phyloP scores from a whole-genome alignment of 2,797 vertebrate species.

The Phoxinus dragarum region DNA sequence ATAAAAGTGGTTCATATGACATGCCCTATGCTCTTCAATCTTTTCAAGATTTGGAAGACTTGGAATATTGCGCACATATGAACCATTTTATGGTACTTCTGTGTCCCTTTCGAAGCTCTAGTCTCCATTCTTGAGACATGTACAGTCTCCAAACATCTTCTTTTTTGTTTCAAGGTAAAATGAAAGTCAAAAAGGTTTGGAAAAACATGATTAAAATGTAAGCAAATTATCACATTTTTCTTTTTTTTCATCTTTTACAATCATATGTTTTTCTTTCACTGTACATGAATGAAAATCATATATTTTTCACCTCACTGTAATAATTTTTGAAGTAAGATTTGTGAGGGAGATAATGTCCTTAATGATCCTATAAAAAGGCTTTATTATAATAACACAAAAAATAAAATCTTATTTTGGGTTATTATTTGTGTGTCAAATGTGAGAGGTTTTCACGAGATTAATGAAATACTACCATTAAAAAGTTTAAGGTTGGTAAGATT shows the following conservation, averaged over 20 bases:
- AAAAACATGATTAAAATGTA: background rate
- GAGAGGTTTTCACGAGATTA: background rate
- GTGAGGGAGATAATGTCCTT: background rate
- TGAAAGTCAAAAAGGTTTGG: background rate
- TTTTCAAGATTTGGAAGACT: slow-evolving; percentile 4
- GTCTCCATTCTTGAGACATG: background rate
- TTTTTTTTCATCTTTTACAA: background rate
- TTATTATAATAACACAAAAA: background rate
- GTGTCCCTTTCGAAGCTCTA: background rate
- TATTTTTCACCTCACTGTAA: background rate
- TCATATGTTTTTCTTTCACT: background rate
- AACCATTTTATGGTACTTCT: slow-evolving; percentile 7
- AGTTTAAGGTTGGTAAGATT: background rate
- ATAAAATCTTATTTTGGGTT: background rate
- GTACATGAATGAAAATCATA: background rate
- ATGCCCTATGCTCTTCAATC: background rate
- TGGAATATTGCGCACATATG: background rate
- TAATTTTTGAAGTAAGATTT: background rate
- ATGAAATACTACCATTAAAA: background rate
- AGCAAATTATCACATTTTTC: background rate
- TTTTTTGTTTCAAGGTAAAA: background rate
- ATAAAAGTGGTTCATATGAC: background rate
- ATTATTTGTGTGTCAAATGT: background rate
- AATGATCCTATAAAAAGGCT: background rate
- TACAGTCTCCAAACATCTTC: background rate